Conservation (phyloP, 2,797 vertebrate species). For the Pteropus rufus region DNA sequence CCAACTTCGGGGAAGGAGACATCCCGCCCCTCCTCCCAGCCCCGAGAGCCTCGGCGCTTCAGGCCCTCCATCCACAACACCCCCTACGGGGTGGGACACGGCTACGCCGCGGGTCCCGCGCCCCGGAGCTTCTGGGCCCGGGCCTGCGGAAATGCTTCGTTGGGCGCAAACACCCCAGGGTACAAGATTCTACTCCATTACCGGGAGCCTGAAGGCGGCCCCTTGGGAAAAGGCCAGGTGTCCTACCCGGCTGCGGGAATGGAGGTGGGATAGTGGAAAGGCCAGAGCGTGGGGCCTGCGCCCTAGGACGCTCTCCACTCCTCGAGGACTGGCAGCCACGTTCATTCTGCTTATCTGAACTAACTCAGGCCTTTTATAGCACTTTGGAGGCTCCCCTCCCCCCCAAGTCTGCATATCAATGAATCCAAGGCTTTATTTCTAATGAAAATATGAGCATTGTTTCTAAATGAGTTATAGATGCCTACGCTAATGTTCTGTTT, state of each 20-base stretch:
- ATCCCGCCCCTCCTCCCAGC: background rate
- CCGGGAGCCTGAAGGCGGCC: background rate
- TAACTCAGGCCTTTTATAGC: background rate
- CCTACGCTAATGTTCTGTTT: background rate
- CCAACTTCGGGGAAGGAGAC: background rate
- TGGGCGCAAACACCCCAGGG: background rate
- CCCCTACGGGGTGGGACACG: rapidly evolving
- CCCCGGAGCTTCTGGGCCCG: rapidly evolving
- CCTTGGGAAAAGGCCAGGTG: background rate
- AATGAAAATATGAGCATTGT: background rate
- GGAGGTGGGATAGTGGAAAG: background rate
- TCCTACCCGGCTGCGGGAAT: background rate
- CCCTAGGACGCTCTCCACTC: background rate
- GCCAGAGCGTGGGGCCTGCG: background rate
- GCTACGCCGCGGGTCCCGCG: background rate
- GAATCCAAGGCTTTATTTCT: background rate
- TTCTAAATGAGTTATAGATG: constrained; percentile 46
- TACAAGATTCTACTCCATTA: background rate
- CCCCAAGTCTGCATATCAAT: background rate
- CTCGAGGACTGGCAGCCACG: background rate
- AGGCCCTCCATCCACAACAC: background rate
- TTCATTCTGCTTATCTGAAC: background rate
- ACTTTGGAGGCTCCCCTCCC: background rate
- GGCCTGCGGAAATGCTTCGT: background rate
- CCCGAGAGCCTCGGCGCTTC: rapidly evolving